Conservation (phyloP, 2,797 vertebrate genomes). For the Sebastes baramenuke region DNA sequence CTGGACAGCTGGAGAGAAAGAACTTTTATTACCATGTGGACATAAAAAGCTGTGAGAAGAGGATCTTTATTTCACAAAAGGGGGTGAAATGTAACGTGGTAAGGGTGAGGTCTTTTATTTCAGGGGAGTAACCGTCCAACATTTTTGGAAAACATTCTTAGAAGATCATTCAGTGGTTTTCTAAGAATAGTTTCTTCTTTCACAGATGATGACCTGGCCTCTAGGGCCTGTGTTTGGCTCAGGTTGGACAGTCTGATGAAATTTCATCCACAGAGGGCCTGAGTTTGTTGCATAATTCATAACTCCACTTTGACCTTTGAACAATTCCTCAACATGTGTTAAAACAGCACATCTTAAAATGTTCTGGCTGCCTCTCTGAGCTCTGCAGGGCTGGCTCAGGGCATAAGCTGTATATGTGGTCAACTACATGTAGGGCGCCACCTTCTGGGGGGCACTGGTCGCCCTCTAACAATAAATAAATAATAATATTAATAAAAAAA, state of each 20-base stretch:
- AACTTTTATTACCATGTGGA: conserved; percentile 55
- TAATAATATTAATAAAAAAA: too few species aligned
- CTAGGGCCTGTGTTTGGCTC: conserved; percentile 18
- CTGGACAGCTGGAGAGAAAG: conserved; percentile 70
- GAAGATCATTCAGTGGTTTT: conserved; percentile 10
- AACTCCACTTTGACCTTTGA: conserved; percentile 58
- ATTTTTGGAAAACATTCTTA: conserved; percentile 13
- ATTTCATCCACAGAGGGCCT: conserved; percentile 39
- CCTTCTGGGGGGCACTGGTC: too few species aligned
- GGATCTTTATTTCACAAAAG: conserved; percentile 39
- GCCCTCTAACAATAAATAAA: too few species aligned
- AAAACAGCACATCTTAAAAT: conserved; percentile 30
- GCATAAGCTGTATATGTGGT: too few species aligned
- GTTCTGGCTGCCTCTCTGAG: conserved; percentile 23
- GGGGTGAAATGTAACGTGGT: not conserved
- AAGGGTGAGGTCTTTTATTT: conserved; percentile 16
- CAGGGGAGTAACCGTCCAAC: not conserved
- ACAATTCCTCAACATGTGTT: conserved; percentile 25
- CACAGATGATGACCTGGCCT: conserved; percentile 8
- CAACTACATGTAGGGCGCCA: too few species aligned
- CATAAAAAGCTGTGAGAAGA: conserved; percentile 44
- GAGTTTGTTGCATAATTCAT: conserved; percentile 60
- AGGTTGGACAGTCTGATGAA: conserved; percentile 50
- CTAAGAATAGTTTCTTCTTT: conserved; percentile 33
- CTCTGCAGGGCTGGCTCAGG: not conserved